Evolutionary conservation across 2,113 vertebrate genomes (phyloP), one percentile per base, ranked within the genome.

Genomic region (Tachysurus fulvidraco): DNA sequence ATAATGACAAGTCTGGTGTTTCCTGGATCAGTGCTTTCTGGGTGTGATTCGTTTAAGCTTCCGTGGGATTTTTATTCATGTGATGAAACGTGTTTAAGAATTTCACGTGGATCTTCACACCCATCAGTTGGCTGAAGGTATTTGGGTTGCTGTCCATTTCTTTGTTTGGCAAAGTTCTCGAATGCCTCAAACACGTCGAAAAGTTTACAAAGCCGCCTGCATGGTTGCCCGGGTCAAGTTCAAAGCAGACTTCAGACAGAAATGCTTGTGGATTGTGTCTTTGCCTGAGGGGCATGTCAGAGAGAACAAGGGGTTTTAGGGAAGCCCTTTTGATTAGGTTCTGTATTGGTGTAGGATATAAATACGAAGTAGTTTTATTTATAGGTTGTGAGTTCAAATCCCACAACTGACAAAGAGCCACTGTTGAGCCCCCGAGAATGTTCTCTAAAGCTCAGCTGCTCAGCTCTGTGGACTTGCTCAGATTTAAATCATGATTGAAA

Each of bases 201-300:
- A 36, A 30, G 21, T 28, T 65, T 28, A 16, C 44, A 55, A 19
- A 59, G 67, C 19, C 4, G 13, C 1, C 67, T 59, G 19, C 30
- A 44, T 23, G 13, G 16, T 55, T 71, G 14, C 46, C 67, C 65
- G 25, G 52, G 81, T 83, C 62, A 83, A 83, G 50, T 71, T 83
- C 67, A 57, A 12, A 17, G 28, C 36, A 76, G 41, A n/a, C 28
- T 50, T 44, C 11, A 60, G 59, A 74, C 17, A 28, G 62, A 21
- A 85, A 85, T 60, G n/a, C 25, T 50, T 28, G 44, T 23, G 52
- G 65, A 57, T 23, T 57, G 12, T 85, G 50, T 65, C 30, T 64
- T 19, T 54, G 41, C 28, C n/a, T 10, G 1, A 28, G 59, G 19
- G 25, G 7, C 2, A 54, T 67, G 17, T 64, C 23, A 23, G 7